Base-by-base conservation (phyloP, 2,888 invertebrate genomes). In the Lacanobia wlatinum region DNA sequence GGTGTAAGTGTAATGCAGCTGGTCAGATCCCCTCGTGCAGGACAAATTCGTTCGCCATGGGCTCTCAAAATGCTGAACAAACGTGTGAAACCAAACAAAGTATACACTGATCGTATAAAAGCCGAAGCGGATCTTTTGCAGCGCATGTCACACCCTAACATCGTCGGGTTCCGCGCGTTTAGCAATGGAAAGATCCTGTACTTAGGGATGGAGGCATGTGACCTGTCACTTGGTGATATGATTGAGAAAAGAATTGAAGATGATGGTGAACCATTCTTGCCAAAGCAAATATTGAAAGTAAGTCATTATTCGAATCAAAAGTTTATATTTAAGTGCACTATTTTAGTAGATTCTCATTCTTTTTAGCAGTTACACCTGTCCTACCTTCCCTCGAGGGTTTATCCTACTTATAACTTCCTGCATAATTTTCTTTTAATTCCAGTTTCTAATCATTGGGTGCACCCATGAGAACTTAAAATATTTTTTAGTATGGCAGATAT, bases 181-280 rank as follows among this genome's bases (percentile, higher is more conserved):
- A 92, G 95, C 8, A 96, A 97, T 69, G 92, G 94, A 0, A 92
- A 94, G 63, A 96, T 97, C 76, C 95, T 97, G 70, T 97, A 97
- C 72, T 92, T 98, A 66, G 98, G 98, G 0, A 97, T 98, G 97
- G 98, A 98, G 90, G 97, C 97, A 68, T 98, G 98, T 88, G 97
- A 97, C 65, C 91, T 96, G 46, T 98, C 97, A 0, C 93, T 98
- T 6, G 98, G 98, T 3, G 97, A 98, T 87, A 95, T 98, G 90
- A 97, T 98, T 81, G 98, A 98, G 91, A 95, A 97, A 60, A 96
- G 97, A 70, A 88, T 94, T 10, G 97, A 98, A 48, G 95, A 96
- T 1, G 90, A 91, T 18, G 85, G 93, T 8, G 96, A 96, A 0
- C 97, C 97, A 0, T 97, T 98, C 88, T 92, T 96, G n/a, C 96